Evolutionary conservation across 2,797 vertebrate species (phyloP).

Genomic region (Monodelphis domestica): DNA sequence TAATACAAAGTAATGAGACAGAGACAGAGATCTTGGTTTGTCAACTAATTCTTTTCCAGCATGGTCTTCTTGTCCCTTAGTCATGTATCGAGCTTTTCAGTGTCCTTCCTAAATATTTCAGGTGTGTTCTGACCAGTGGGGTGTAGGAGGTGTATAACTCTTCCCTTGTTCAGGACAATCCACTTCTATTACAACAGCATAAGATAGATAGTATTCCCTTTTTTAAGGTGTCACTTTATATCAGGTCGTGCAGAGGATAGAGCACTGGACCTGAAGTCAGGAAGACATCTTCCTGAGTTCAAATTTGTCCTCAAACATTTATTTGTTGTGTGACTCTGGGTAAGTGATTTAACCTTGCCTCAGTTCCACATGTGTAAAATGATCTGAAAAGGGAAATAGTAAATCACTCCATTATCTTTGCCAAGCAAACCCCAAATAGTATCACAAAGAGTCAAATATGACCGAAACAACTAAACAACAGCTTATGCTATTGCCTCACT

Average conservation of each 20-base stretch:
- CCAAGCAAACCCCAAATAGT: no score
- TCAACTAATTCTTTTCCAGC: neutral
- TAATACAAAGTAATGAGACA: neutral
- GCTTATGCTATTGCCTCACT: neutral
- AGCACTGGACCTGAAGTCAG: no score
- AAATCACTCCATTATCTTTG: no score
- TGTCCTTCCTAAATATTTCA: neutral
- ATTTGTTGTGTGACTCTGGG: no score
- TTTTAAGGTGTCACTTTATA: neutral
- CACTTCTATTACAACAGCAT: neutral
- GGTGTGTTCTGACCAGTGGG: neutral
- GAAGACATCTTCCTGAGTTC: no score
- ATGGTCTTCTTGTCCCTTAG: neutral
- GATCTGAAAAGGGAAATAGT: no score
- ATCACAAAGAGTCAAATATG: no score
- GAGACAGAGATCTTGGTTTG: neutral
- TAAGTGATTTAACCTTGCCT: no score
- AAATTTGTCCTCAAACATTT: no score
- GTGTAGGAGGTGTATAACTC: neutral
- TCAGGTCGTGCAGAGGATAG: no score
- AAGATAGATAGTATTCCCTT: neutral
- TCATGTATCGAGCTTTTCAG: neutral
- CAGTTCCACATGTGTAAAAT: no score
- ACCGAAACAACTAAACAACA: no score
- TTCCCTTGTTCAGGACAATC: neutral